These are phyloP conservation scores for Tiliqua scincoides DNA, from an alignment of 2,113 vertebrate genomes.

Conservation along the genomic window DNA sequence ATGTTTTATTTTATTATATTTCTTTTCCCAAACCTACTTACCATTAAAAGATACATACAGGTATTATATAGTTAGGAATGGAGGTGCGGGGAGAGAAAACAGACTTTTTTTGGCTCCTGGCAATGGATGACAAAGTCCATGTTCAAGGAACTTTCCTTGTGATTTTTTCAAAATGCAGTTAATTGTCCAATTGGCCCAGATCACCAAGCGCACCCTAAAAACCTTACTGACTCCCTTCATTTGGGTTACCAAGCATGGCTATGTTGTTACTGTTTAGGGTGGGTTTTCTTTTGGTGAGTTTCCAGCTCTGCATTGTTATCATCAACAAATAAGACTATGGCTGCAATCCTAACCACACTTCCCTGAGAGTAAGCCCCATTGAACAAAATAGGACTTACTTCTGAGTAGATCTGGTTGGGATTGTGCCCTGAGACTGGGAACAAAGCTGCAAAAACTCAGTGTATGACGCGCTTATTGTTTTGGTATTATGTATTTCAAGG, in stretches of 20 bases:
- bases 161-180: background rate
- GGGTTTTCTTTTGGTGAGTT: background rate
- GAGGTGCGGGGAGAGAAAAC: too few species aligned
- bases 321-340: conserved; percentile 10
- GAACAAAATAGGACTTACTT: too few species aligned
- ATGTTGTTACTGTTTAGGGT: background rate
- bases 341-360: too few species aligned
- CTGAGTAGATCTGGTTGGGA: too few species aligned
- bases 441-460: background rate
- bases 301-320: background rate
- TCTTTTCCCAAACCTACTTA: too few species aligned
- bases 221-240: background rate
- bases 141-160: background rate
- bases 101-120: too few species aligned
- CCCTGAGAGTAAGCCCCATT: too few species aligned
- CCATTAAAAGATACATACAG: too few species aligned
- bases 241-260: background rate
- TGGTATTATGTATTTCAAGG: conserved; percentile 76
- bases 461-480: background rate
- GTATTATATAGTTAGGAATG: too few species aligned
- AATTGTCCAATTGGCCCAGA: background rate
- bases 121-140: too few species aligned
- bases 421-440: too few species aligned
- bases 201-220: background rate
- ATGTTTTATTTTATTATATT: background rate